A percentile compares a stretch with the other conserved stretches of the same genome.
These are phyloP conservation scores for Drosophila phalerata DNA, from an alignment of 2,888 invertebrate species.

Conservation along the genomic window DNA sequence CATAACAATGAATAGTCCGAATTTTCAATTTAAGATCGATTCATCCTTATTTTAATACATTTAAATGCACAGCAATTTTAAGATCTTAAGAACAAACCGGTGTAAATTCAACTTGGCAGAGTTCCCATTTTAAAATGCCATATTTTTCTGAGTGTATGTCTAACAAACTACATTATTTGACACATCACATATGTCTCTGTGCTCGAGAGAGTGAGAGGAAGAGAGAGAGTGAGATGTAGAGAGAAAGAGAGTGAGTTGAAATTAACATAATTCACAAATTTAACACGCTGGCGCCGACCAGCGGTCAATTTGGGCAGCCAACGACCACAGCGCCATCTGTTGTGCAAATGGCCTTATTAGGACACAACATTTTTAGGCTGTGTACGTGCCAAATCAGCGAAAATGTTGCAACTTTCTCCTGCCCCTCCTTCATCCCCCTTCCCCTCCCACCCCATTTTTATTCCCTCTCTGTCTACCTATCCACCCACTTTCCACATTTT, in stretches of 20 bases:
- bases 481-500: neutral
- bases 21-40: too few relatives aligned
- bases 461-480: neutral
- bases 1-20: too few relatives aligned
- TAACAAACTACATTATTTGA: slow-evolving; percentile 63
- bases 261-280: slow-evolving; percentile 76
- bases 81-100: too few relatives aligned
- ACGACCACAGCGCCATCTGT: slow-evolving; percentile 58
- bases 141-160: too few relatives aligned
- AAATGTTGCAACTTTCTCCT: slow-evolving; percentile 16
- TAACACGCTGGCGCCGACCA: slow-evolving; percentile 68
- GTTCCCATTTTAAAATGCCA: too few relatives aligned
- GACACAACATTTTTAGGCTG: slow-evolving; percentile 45
- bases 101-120: too few relatives aligned
- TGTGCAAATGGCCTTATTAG: slow-evolving; percentile 63
- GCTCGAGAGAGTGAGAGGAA: too few relatives aligned
- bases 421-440: neutral
- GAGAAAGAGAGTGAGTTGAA: slow-evolving; percentile 17
- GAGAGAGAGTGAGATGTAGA: too few relatives aligned
- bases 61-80: too few relatives aligned
- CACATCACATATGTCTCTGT: slow-evolving; percentile 41
- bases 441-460: neutral
- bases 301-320: slow-evolving; percentile 43
- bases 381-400: slow-evolving; percentile 74
- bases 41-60: too few relatives aligned